These are phyloP conservation scores for Apantesis nais DNA, from an alignment of 2,888 invertebrate species.

Conservation along the genomic window DNA sequence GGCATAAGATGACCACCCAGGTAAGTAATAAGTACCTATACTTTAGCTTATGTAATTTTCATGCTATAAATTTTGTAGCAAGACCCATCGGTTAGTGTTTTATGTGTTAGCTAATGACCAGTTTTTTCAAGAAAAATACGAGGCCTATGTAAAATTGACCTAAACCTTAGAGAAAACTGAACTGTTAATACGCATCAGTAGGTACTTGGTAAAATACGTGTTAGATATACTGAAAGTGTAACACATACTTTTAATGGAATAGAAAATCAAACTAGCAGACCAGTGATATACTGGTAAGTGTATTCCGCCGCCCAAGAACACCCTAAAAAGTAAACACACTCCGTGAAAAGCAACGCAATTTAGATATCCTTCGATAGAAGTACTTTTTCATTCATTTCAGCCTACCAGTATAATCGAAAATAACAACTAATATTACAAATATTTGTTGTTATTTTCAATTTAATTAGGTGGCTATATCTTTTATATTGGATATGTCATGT, in stretches of 20 bases:
- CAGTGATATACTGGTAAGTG: too few relatives aligned
- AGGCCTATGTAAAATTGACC: neutral
- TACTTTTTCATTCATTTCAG: neutral
- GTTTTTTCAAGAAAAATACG: neutral
- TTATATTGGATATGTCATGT: neutral
- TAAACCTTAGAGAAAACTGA: neutral
- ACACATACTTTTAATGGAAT: neutral
- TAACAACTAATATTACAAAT: too few relatives aligned
- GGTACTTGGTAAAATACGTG: neutral
- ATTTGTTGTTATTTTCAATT: neutral
- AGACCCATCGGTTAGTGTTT: neutral
- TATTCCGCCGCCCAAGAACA: too few relatives aligned
- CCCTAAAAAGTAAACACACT: neutral
- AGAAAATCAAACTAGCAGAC: neutral
- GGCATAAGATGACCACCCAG: neutral
- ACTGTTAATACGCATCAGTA: neutral
- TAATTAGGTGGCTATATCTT: constrained; percentile 1
- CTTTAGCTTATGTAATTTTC: neutral
- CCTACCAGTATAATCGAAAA: too few relatives aligned
- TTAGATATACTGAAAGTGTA: neutral
- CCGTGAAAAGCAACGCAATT: neutral
- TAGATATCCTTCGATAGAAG: too few relatives aligned
- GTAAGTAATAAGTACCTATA: neutral
- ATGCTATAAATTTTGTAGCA: neutral
- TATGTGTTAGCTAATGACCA: neutral